Evolutionary conservation across 1,140 invertebrate genomes (phyloP), one percentile per base, ranked within the genome.

Genomic region (Acyrthosiphon pisum): DNA sequence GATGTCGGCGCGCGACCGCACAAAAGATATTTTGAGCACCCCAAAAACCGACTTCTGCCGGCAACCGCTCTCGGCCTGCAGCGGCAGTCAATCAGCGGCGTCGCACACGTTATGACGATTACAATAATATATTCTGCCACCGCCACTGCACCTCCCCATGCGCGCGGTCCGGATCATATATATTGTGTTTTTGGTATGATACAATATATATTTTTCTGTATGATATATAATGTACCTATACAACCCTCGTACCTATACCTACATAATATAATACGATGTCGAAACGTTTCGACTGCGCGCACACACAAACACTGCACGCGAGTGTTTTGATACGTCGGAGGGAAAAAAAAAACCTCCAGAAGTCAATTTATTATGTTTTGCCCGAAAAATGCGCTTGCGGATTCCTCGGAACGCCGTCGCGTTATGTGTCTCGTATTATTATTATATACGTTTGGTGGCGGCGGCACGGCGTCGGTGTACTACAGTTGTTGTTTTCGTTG

Each of bases 321-420:
- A n/a, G 87, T 89, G 87, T 89, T 89, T 89, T 89, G 87, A 89
- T 89, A 89, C 87, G 87, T 20, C 48, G n/a, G 20, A 50, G 23
- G 11, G 22, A 0, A 35, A 18, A 87, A 14, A 87, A 53, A 88
- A 35, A 89, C 87, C 44, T 50, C 30, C n/a, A 20, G 30, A 23
- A 35, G 87, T 89, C 35, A 37, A 89, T 89, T 89, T 89, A 89
- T 86, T 6, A 18, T 37, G 6, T 53, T 8, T 7, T 89, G 30
- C 26, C 44, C 41, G 30, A 30, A 86, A 86, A 50, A 88, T 23
- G 46, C n/a, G 46, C n/a, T 22, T 20, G 48, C 87, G 87, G 87
- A 89, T 89, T 89, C 87, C 87, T 89, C 87, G 87, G 46, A 50
- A 88, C 86, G 26, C 30, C 35, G 76, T 14, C 30, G 81, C 81